These are phyloP conservation scores for Eumeta japonica DNA, from an alignment of 1,140 invertebrate species.

Conservation along the genomic window DNA sequence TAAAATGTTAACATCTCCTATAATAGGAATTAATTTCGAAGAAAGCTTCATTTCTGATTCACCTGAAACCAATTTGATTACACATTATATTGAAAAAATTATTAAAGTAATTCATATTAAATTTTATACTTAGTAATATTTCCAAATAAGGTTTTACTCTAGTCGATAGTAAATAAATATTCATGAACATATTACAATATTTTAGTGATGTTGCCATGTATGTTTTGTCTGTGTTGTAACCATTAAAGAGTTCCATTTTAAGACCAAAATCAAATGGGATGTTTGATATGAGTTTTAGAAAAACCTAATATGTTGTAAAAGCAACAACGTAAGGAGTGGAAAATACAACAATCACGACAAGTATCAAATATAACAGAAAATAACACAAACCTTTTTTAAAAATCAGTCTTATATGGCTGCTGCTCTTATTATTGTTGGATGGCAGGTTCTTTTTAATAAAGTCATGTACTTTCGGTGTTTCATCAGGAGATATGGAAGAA, in stretches of 20 bases:
- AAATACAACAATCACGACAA: too few relatives aligned
- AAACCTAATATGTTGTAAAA: constrained; percentile 9
- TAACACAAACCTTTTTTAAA: constrained; percentile 72
- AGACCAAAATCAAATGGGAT: too few relatives aligned
- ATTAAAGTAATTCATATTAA: constrained; percentile 25
- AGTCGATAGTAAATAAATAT: constrained; percentile 1
- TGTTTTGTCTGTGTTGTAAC: background rate
- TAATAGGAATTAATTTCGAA: constrained; percentile 40
- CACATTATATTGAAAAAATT: too few relatives aligned
- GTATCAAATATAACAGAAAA: too few relatives aligned
- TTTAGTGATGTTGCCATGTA: background rate
- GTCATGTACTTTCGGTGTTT: constrained; percentile 29
- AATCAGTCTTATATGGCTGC: constrained; percentile 66
- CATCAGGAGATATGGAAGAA: constrained; percentile 59
- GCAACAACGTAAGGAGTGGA: too few relatives aligned
- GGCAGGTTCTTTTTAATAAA: constrained; percentile 28
- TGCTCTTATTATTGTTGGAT: constrained; percentile 9
- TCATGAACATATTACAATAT: background rate
- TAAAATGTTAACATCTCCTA: constrained; percentile 59
- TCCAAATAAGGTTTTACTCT: background rate
- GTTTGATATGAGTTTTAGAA: constrained; percentile 7
- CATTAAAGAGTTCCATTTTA: background rate
- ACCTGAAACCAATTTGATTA: constrained; percentile 59
- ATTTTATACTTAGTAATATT: constrained; percentile 5
- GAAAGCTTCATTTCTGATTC: constrained; percentile 50